Conservation (phyloP, 2,888 invertebrate species). For the Ophion obscuratus region DNA sequence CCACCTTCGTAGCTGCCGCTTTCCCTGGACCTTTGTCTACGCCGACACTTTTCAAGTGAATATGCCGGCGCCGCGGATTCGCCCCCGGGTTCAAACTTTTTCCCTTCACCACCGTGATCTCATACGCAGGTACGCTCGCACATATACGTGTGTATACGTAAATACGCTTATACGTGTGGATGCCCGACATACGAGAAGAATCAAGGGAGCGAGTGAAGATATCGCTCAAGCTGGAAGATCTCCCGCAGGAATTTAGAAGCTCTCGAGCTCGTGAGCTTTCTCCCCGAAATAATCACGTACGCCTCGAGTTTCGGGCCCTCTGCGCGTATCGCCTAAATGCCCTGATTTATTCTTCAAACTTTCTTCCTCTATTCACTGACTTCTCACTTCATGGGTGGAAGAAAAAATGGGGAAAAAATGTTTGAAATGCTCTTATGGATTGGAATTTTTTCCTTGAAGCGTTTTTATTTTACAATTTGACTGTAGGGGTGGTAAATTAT, state of each 20-base stretch:
- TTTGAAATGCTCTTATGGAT: too few relatives aligned
- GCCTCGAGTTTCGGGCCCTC: neutral
- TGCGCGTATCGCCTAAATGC: neutral
- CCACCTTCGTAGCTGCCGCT: conserved; percentile 23
- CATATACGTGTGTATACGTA: neutral
- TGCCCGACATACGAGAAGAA: neutral
- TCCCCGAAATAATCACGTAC: neutral
- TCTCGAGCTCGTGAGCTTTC: conserved; percentile 20
- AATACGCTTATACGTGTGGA: conserved; percentile 1
- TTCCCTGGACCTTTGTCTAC: conserved; percentile 63
- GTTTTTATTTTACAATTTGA: too few relatives aligned
- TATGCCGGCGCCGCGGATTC: conserved; percentile 62
- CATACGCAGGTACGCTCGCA: conserved; percentile 11
- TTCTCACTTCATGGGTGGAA: too few relatives aligned
- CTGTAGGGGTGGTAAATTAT: too few relatives aligned
- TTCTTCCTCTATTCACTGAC: neutral
- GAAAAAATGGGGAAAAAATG: too few relatives aligned
- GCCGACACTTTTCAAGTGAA: conserved; percentile 69
- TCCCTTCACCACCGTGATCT: conserved; percentile 35
- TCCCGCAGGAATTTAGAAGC: conserved; percentile 39
- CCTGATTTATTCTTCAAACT: neutral
- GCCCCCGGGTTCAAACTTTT: conserved; percentile 61
- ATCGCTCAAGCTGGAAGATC: conserved; percentile 33
- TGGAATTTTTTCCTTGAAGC: too few relatives aligned
- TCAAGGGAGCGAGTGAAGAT: conserved; percentile 44